These are phyloP conservation scores for Lepidochrysops patricia DNA, from an alignment of 2,888 invertebrate species.

Conservation along the genomic window DNA sequence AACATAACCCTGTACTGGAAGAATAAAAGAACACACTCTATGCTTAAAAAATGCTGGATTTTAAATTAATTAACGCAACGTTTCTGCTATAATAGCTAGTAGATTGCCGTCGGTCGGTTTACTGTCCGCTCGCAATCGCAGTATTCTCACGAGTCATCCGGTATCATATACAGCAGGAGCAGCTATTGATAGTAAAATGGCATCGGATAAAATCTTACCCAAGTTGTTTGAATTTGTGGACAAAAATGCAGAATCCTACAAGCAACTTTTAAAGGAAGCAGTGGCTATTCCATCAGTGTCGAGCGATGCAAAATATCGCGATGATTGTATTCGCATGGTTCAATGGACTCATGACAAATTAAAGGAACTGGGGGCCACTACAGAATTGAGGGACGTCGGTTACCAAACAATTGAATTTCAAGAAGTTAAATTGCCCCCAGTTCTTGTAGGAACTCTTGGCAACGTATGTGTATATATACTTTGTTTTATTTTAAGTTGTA, in stretches of 20 bases:
- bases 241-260: constrained; percentile 81
- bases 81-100: constrained; percentile 33
- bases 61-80: constrained; percentile 36
- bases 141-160: constrained; percentile 24
- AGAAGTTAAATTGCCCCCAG: constrained; percentile 87
- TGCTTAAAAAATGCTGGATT: constrained; percentile 20
- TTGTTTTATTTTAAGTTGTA: constrained; percentile 2
- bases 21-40: too few species aligned
- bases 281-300: constrained; percentile 98
- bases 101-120: constrained; percentile 32
- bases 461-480: constrained; percentile 54
- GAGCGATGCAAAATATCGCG: constrained; percentile 86
- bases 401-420: constrained; percentile 82
- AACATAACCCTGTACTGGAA: too few species aligned
- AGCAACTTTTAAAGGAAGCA: constrained; percentile 85
- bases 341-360: constrained; percentile 84
- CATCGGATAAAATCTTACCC: constrained; percentile 47
- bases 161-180: constrained; percentile 34
- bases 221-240: constrained; percentile 83
- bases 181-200: constrained; percentile 43
- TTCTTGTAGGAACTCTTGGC: constrained; percentile 86
- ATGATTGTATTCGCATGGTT: constrained; percentile 89
- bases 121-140: constrained; percentile 27
- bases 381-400: constrained; percentile 85
- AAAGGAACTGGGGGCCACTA: constrained; percentile 79